A percentile compares a stretch with the other conserved stretches of the same genome.
These are phyloP conservation scores for Catamblyrhynchus diadema DNA, from an alignment of 2,797 vertebrate genomes.

Conservation along the genomic window DNA sequence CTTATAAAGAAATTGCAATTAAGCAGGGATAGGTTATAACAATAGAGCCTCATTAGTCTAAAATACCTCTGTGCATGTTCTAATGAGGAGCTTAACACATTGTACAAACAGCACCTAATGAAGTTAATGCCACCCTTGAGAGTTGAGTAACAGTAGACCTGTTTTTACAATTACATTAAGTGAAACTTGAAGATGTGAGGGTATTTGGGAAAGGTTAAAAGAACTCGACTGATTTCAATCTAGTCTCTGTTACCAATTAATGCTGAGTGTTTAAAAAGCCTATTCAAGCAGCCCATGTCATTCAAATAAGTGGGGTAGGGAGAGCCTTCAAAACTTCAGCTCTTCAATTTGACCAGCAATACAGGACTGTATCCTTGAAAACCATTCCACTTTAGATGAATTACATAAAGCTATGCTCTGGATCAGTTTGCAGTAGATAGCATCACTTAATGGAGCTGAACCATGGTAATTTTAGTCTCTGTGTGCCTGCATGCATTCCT, in stretches of 20 bases:
- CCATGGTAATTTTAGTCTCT: not conserved
- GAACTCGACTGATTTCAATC: constrained; percentile 5
- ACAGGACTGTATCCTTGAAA: not conserved
- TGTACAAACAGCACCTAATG: constrained; percentile 37
- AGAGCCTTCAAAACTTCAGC: not conserved
- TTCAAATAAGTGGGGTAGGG: not conserved
- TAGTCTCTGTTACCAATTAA: constrained; percentile 23
- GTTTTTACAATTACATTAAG: constrained; percentile 34
- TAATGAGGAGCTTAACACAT: constrained; percentile 32
- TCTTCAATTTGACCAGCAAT: not conserved
- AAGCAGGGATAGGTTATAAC: not conserved
- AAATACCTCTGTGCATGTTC: not conserved
- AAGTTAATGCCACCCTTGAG: constrained; percentile 12
- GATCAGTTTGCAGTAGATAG: not conserved
- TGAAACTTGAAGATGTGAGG: constrained; percentile 42
- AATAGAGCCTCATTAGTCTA: constrained; percentile 4
- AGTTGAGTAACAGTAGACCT: not conserved
- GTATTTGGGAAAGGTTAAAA: constrained; percentile 27
- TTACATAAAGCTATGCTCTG: not conserved
- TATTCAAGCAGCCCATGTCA: not conserved
- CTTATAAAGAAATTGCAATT: not conserved
- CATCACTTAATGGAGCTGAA: not conserved
- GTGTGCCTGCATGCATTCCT: not conserved
- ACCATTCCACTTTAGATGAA: not conserved
- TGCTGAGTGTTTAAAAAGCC: not conserved